Base-by-base conservation (phyloP, 1,140 invertebrate species). In the Centruroides sculpturatus region DNA sequence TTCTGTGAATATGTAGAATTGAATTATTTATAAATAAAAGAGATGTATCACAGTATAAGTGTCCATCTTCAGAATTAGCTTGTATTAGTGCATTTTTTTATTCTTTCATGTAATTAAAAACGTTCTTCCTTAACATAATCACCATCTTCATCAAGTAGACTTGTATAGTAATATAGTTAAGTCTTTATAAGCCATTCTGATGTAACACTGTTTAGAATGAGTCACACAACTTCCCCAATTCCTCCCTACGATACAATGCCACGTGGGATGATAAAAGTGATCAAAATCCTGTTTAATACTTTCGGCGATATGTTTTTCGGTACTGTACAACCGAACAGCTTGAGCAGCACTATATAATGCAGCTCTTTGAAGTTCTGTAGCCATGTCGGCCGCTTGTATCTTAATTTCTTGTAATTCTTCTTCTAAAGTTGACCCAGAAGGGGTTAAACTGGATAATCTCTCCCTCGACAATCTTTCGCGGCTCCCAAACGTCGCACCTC, bases 161-260 rank as follows among this genome's bases (percentile, higher is more conserved):
- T 64, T 65, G 53, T 70, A 70, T 0, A 70, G 60, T 7, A 70
- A 36, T 23, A 70, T 67, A 11, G 68, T 70, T 10, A 70, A 35
- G 50, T 70, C 68, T 60, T 65, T 66, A 50, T 67, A 70, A 5
- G 63, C 53, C 55, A 70, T 57, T 47, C 69, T 59, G n/a, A 70
- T 64, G 49, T 70, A 70, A 52, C 66, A 68, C 50, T 67, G 61
- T 48, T 67, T 67, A 4, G 68, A 68, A 57, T 70, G 69, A 1
- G 69, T 70, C 4, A 70, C 68, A 62, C 69, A 70, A 11, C 63
- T 67, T 12, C 68, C 68, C 69, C 69, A 70, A 61, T 70, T 70
- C 23, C 68, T 54, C 3, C 69, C 69, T 7, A 69, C 69, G 35
- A 70, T 69, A 59, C 69, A 70, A 52, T 70, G 69, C 69, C 69